Evolutionary conservation across 2,797 vertebrate genomes (phyloP), one percentile per base, ranked within the genome.

Genomic region (Rhinichthys osculus): DNA sequence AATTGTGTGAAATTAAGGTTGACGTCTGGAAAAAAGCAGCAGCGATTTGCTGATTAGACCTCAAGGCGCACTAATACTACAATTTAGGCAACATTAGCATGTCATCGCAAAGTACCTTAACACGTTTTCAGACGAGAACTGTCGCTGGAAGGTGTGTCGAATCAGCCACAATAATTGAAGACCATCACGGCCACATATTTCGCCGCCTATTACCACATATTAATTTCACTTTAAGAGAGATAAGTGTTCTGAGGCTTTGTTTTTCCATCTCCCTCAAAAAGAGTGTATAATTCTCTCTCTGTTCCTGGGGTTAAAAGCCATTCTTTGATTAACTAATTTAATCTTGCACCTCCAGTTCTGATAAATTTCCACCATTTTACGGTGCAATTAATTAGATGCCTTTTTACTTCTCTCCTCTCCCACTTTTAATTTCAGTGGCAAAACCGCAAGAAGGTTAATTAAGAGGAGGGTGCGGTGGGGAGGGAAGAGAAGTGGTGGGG

Each of bases 391-490:
- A 87, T 82, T 79, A 92, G 90, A 87, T 81, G 78, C 81, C 89
- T 77, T 86, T 81, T 85, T 88, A 89, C 86, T 87, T 88, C 64
- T 89, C 35, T 83, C 71, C 67, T 85, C 79, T 83, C 81, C 89
- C 86, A 81, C 74, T 86, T 92, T 89, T 89, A 88, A 91, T 88
- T 88, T 88, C 87, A 40, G 76, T 89, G 84, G 64, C 59, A 81
- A 38, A 89, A 90, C 86, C 87, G 84, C 87, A 86, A 78, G 44
- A 11, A 92, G 87, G 76, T 91, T 92, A 93, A 94, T 92, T 92
- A 89, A 84, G 79, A 87, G 77, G 85, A 83, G 50, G 87, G 21
- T 70, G 42, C 44, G 30, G 88, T 47, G 44, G 27, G 78, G 67
- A 86, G 57, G 50, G 19, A 66, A 70, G 52, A 73, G 66, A 86